These are phyloP conservation scores for Chaunax sp. DNA, from an alignment of 2,797 vertebrate genomes.

Conservation along the genomic window DNA sequence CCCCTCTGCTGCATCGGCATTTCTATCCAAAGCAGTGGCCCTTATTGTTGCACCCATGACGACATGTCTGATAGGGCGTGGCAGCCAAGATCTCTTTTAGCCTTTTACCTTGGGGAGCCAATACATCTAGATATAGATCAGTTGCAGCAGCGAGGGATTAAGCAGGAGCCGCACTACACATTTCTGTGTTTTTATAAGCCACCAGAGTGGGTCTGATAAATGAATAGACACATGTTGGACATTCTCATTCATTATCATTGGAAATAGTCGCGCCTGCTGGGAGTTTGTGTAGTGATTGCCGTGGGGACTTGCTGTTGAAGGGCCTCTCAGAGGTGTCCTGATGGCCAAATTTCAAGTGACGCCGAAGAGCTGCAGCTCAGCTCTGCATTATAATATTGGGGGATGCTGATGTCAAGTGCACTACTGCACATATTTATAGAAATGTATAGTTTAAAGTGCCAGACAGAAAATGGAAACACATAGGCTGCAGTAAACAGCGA, in stretches of 20 bases:
- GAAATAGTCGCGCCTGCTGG: conserved; percentile 66
- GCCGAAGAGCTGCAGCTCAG: conserved; percentile 60
- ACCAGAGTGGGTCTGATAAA: conserved; percentile 64
- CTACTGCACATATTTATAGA: conserved; percentile 27
- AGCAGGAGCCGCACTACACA: conserved; percentile 28
- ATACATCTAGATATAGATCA: conserved; percentile 59
- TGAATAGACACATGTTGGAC: conserved; percentile 72
- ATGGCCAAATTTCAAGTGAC: conserved; percentile 59
- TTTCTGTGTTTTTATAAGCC: conserved; percentile 55
- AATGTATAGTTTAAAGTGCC: conserved; percentile 33
- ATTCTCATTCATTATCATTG: conserved; percentile 78
- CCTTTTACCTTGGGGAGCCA: conserved; percentile 53
- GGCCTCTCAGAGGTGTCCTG: conserved; percentile 54
- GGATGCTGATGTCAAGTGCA: conserved; percentile 54
- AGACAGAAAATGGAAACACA: conserved; percentile 38
- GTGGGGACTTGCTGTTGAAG: conserved; percentile 59
- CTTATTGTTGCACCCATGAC: conserved; percentile 88
- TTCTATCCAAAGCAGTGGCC: conserved; percentile 86
- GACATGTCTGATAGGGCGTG: conserved; percentile 87
- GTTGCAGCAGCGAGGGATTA: conserved; percentile 35
- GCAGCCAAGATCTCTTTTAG: conserved; percentile 61
- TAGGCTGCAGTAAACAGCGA: conserved; percentile 1
- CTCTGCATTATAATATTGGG: conserved; percentile 49
- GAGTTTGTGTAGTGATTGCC: conserved; percentile 66
- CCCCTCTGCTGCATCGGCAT: conserved; percentile 86